A percentile compares a stretch with the other conserved stretches of the same genome.
These are phyloP conservation scores for Drosophila parvula DNA, from an alignment of 1,140 invertebrate species.

Conservation along the genomic window DNA sequence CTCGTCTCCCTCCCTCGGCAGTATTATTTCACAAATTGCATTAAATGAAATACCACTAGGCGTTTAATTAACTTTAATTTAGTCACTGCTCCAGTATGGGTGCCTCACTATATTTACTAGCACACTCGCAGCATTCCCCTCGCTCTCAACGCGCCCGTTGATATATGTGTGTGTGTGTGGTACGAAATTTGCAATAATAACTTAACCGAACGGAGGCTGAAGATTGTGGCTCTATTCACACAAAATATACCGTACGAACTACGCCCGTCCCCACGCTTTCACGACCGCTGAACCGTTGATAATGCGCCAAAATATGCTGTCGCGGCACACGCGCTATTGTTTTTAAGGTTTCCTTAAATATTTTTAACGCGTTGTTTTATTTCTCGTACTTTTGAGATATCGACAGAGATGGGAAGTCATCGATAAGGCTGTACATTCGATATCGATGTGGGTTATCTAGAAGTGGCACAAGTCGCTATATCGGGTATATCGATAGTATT, in stretches of 20 bases:
- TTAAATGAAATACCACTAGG: conserved; percentile 60
- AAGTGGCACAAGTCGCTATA: background rate
- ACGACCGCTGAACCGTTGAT: conserved; percentile 8
- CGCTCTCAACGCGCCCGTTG: conserved; percentile 6
- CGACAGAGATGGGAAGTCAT: background rate
- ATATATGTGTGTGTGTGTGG: conserved; percentile 25
- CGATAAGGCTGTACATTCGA: background rate
- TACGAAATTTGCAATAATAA: conserved; percentile 58
- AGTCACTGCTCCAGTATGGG: conserved; percentile 51
- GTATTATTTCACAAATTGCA: conserved; percentile 59
- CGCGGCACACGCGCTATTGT: conserved; percentile 47
- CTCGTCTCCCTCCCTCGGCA: conserved; percentile 16
- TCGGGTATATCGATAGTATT: background rate
- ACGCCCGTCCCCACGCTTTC: conserved; percentile 2
- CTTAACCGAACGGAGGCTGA: conserved; percentile 34
- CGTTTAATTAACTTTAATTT: conserved; percentile 65
- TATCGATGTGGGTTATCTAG: background rate
- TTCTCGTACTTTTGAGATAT: conserved; percentile 14
- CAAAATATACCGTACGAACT: conserved; percentile 4
- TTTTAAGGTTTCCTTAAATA: conserved; percentile 26
- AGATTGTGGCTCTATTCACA: conserved; percentile 15
- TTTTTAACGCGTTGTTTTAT: conserved; percentile 29
- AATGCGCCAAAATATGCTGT: conserved; percentile 20
- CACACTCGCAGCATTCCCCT: conserved; percentile 50
- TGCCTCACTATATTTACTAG: conserved; percentile 48